Evolutionary conservation across 1,140 invertebrate genomes (phyloP).

Genomic region (Sminthurinus signatus): DNA sequence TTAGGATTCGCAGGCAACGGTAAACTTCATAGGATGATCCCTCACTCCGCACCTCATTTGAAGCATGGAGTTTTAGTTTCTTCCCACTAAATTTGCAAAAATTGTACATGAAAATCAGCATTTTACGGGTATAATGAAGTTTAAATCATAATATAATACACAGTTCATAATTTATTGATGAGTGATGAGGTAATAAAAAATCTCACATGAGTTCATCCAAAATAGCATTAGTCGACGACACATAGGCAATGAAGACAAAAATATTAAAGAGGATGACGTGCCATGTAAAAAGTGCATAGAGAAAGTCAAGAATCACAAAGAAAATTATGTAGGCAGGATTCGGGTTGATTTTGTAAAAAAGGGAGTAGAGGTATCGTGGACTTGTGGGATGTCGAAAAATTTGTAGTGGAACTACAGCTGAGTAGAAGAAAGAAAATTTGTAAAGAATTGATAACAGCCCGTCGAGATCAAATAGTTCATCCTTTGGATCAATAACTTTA

Average conservation of each 20-base stretch:
- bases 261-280: conserved; percentile 9
- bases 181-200: background rate
- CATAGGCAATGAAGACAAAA: conserved; percentile 2
- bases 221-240: background rate
- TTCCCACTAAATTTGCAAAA: background rate
- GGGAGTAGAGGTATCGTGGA: background rate
- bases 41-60: no score
- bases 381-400: conserved; percentile 1
- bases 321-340: background rate
- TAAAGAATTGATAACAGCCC: background rate
- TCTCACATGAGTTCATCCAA: background rate
- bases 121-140: background rate
- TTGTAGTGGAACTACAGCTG: background rate
- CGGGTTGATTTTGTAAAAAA: background rate
- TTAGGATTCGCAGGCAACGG: conserved; percentile 1
- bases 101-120: background rate
- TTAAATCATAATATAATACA: background rate
- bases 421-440: conserved; percentile 1
- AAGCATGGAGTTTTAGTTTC: background rate
- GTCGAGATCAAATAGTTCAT: background rate
- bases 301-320: background rate
- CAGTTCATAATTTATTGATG: background rate
- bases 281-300: conserved; percentile 6
- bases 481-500: no score
- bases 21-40: background rate